Base-by-base conservation (phyloP, 2,888 invertebrate species). In the Papilio protenor region DNA sequence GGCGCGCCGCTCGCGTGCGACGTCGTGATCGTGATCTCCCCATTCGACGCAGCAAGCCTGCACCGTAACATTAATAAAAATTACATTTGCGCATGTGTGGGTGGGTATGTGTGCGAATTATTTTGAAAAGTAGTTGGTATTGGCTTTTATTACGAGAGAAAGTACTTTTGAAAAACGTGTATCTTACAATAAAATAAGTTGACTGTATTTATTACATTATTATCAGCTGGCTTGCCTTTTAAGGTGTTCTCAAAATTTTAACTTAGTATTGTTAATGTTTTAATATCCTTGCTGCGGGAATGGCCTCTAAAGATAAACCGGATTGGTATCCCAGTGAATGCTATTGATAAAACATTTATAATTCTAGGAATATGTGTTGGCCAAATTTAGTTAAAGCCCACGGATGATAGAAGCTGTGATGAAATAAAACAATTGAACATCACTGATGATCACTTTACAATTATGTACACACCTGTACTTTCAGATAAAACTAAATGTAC, bases 21-120 rank as follows among this genome's bases (percentile, higher is more conserved):
- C 84, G 97, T 97, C 80, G 97, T 97, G 86, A 98, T 97, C 79
- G 97, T 97, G 82, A 98, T 96, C 93, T 98, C 98, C 52, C 97
- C 97, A 87, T 98, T 98, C 83, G 96, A 96, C 81, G 97, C 95
- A 81, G 97, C 96, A 84, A 97, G 95, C 95, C 97, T 96, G 91
- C 71, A 71, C 61, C 27, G 70, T 21, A 49, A 70, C 71, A 52
- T 55, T 11, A 4, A 66, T 52, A 52, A 52, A 23, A 57, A 72
- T 21, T 23, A 73, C 33, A 52, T 69, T 14, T 49, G 16, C 23
- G 27, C 14, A 5, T 61, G 27, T 73, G 59, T 73, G 33, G 23
- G 52, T 73, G n/a, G 18, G 33, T 40, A 64, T 66, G 66, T 71
- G 23, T 52, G 71, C 21, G 27, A 52, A 52, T 52, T 23, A 71